A percentile compares a stretch with the other conserved stretches of the same genome.
phyloP scores from a whole-genome alignment of 2,888 invertebrate genomes.

The Acleris cristana region DNA sequence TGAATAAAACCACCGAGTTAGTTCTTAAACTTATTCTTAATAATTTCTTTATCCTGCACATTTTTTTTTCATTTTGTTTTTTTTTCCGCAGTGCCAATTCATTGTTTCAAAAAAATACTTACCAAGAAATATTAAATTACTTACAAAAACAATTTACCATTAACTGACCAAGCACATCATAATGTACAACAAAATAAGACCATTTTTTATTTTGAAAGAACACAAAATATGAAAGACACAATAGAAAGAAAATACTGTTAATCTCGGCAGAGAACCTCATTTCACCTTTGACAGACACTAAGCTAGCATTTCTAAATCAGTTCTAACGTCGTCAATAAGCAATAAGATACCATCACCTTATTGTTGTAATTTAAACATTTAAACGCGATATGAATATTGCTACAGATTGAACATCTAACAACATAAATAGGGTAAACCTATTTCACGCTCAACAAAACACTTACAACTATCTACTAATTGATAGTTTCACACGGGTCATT shows the following conservation, averaged over 20 bases:
- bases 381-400: constrained; percentile 25
- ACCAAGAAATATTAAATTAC: constrained; percentile 42
- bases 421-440: constrained; percentile 25
- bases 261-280: constrained; percentile 10
- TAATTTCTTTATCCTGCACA: constrained; percentile 62
- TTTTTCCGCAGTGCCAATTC: constrained; percentile 47
- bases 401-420: constrained; percentile 27
- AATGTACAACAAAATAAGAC: constrained; percentile 25
- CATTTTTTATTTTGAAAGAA: constrained; percentile 19
- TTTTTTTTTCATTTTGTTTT: constrained; percentile 50
- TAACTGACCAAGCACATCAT: constrained; percentile 32
- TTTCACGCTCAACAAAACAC: constrained; percentile 28
- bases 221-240: constrained; percentile 17
- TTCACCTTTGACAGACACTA: constrained; percentile 1
- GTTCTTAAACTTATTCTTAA: constrained; percentile 72
- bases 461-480: constrained; percentile 24
- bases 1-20: constrained; percentile 67
- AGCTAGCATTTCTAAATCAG: constrained; percentile 32
- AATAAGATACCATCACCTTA: constrained; percentile 25
- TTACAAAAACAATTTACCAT: constrained; percentile 34
- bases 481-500: constrained; percentile 34
- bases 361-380: constrained; percentile 19
- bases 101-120: constrained; percentile 48
- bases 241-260: constrained; percentile 26
- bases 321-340: constrained; percentile 14